These are phyloP conservation scores for Drosophila asahinai DNA, from an alignment of 1,140 invertebrate species.

Conservation along the genomic window DNA sequence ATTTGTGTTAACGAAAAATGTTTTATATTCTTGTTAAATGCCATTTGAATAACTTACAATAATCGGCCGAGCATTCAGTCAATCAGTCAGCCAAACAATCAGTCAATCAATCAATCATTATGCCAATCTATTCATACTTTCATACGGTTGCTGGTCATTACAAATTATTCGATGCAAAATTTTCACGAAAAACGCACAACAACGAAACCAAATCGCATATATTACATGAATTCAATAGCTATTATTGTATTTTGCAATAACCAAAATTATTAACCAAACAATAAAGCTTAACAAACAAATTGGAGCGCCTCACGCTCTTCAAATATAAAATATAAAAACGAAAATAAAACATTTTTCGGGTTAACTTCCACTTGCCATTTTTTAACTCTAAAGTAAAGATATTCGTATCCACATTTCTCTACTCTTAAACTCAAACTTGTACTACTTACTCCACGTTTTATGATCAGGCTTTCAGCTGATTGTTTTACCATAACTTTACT, in stretches of 20 bases:
- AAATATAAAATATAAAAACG: slow-evolving; percentile 51
- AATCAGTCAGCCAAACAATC: slow-evolving; percentile 57
- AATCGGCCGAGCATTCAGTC: slow-evolving; percentile 43
- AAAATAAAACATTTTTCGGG: slow-evolving; percentile 85
- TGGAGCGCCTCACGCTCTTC: slow-evolving; percentile 32
- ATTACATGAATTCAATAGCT: slow-evolving; percentile 55
- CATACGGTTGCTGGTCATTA: slow-evolving; percentile 82
- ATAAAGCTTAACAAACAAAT: slow-evolving; percentile 63
- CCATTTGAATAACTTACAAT: slow-evolving; percentile 68
- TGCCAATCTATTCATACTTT: slow-evolving; percentile 67
- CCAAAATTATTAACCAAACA: slow-evolving; percentile 81
- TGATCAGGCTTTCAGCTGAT: slow-evolving; percentile 58
- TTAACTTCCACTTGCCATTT: slow-evolving; percentile 63
- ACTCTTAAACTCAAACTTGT: slow-evolving; percentile 30
- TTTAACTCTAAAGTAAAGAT: slow-evolving; percentile 40
- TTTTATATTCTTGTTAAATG: slow-evolving; percentile 84
- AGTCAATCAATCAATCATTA: slow-evolving; percentile 63
- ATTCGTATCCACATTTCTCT: slow-evolving; percentile 39
- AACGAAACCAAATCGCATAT: slow-evolving; percentile 61
- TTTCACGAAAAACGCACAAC: slow-evolving; percentile 72
- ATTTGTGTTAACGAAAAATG: slow-evolving; percentile 85
- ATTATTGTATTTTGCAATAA: slow-evolving; percentile 84
- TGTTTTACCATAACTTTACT: slow-evolving; percentile 32
- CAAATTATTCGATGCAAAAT: slow-evolving; percentile 63
- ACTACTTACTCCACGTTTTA: slow-evolving; percentile 44